Evolutionary conservation across 2,888 invertebrate genomes (phyloP).

Genomic region (Clitarchus hookeri): DNA sequence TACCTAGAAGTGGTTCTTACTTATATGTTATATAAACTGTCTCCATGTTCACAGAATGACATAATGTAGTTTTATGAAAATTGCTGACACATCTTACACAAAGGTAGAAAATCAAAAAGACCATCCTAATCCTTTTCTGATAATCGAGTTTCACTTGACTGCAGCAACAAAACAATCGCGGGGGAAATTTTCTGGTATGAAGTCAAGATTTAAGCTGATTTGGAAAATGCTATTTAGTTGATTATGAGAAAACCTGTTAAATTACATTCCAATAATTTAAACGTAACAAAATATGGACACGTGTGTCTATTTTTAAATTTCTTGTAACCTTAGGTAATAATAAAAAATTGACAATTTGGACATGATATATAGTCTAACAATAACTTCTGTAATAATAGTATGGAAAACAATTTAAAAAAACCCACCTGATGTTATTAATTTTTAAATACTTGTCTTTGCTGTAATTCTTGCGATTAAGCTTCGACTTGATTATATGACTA

Average conservation of each 20-base stretch:
- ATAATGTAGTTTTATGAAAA: no score
- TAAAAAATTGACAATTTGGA: no score
- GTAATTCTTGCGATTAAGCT: slow-evolving; percentile 31
- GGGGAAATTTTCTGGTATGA: not conserved
- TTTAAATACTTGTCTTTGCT: slow-evolving; percentile 34
- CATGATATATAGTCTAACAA: not conserved
- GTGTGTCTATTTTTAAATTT: not conserved
- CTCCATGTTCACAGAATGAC: no score
- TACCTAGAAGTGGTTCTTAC: no score
- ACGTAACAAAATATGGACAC: not conserved
- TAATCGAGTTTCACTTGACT: no score
- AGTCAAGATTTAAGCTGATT: not conserved
- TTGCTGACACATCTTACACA: no score
- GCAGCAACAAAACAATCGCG: not conserved
- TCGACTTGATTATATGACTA: slow-evolving; percentile 23
- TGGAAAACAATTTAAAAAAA: not conserved
- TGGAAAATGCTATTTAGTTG: not conserved
- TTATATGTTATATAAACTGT: no score
- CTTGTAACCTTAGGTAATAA: no score
- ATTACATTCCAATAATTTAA: no score
- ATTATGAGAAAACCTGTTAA: no score
- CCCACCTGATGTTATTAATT: slow-evolving; percentile 33
- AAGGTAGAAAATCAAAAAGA: no score
- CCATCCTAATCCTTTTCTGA: no score
- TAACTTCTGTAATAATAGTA: not conserved